phyloP scores from a whole-genome alignment of 2,888 invertebrate species.

The Helobdella robusta region DNA sequence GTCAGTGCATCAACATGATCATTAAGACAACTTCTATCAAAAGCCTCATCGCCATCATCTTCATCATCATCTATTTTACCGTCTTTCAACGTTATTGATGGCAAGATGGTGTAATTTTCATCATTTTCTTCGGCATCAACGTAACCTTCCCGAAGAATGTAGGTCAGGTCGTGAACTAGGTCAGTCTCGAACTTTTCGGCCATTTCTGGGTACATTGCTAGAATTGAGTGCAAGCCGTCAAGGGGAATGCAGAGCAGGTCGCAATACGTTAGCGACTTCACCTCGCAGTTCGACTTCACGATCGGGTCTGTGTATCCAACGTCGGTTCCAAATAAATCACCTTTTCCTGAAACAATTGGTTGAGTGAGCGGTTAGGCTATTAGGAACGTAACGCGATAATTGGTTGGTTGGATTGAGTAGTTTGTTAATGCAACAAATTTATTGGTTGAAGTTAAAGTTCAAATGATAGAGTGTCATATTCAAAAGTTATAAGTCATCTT shows the following conservation, averaged over 20 bases:
- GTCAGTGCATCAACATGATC: background rate
- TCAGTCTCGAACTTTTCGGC: conserved; percentile 86
- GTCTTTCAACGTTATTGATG: conserved; percentile 3
- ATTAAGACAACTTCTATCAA: background rate
- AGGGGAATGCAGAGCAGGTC: conserved; percentile 80
- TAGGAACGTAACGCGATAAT: no score
- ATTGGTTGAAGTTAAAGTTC: no score
- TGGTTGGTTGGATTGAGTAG: no score
- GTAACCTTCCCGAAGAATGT: conserved; percentile 83
- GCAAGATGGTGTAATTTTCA: conserved; percentile 64
- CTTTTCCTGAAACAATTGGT: conserved; percentile 25
- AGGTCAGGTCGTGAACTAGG: conserved; percentile 86
- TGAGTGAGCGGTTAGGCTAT: no score
- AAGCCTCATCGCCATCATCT: background rate
- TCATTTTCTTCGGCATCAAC: conserved; percentile 69
- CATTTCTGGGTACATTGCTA: conserved; percentile 83
- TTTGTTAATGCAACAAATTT: no score
- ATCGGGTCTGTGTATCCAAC: conserved; percentile 57
- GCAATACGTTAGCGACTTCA: conserved; percentile 87
- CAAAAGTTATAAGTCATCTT: no score
- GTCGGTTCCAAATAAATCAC: conserved; percentile 26
- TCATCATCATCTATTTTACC: background rate
- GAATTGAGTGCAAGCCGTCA: conserved; percentile 72
- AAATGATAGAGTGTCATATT: no score
- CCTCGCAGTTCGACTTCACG: conserved; percentile 85